Evolutionary conservation across 2,888 invertebrate species (phyloP).

Genomic region (Lysandra coridon): DNA sequence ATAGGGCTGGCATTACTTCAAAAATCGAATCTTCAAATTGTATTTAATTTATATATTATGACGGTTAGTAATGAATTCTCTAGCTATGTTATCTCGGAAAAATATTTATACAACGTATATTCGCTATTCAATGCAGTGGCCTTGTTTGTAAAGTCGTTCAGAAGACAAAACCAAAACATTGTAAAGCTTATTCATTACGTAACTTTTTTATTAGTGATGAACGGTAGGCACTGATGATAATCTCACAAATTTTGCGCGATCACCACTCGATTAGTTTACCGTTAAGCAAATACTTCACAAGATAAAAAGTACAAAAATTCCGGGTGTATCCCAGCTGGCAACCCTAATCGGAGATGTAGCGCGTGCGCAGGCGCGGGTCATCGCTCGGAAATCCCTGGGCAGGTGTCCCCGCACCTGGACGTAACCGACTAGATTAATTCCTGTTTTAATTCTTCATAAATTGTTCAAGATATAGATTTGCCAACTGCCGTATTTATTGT

Average conservation of each 20-base stretch:
- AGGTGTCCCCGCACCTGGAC: constrained; percentile 60
- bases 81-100: too few relatives aligned
- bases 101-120: too few relatives aligned
- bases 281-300: neutral
- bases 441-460: constrained; percentile 27
- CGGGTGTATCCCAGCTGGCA: neutral
- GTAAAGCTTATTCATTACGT: neutral
- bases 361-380: constrained; percentile 46
- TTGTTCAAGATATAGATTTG: constrained; percentile 27
- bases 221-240: neutral
- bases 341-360: constrained; percentile 14
- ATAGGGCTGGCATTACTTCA: neutral
- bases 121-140: too few relatives aligned
- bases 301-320: constrained; percentile 1
- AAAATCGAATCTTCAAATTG: neutral
- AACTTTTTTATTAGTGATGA: neutral
- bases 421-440: constrained; percentile 30
- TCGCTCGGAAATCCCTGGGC: constrained; percentile 55
- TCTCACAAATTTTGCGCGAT: neutral
- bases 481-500: constrained; percentile 26
- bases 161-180: too few relatives aligned
- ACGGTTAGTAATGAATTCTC: neutral
- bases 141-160: too few relatives aligned
- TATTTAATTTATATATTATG: neutral
- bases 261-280: neutral